These are phyloP conservation scores for Lingula anatina DNA, from an alignment of 2,888 invertebrate species.

Conservation along the genomic window DNA sequence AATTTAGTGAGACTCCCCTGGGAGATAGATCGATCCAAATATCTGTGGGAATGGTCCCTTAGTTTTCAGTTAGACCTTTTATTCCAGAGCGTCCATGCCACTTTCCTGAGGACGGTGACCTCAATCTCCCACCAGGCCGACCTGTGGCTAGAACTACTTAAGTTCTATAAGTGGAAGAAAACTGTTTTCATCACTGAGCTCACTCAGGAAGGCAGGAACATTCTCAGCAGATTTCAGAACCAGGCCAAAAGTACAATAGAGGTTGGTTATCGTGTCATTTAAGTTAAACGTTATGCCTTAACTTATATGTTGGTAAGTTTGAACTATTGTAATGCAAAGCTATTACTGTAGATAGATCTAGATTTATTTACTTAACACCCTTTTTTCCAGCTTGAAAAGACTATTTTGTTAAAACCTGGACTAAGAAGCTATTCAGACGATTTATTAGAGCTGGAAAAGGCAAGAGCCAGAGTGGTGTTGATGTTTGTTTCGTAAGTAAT, in stretches of 20 bases:
- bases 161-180: conserved; percentile 68
- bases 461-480: conserved; percentile 85
- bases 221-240: conserved; percentile 88
- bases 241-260: conserved; percentile 84
- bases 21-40: no score
- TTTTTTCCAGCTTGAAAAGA: conserved; percentile 71
- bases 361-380: no score
- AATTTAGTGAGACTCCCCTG: no score
- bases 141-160: conserved; percentile 92
- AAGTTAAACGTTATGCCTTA: not conserved
- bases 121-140: conserved; percentile 98
- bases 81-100: conserved; percentile 87
- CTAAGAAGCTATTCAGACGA: conserved; percentile 77
- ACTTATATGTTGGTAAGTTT: not conserved
- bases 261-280: not conserved
- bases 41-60: no score
- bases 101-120: conserved; percentile 92
- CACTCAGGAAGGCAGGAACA: conserved; percentile 89
- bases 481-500: conserved; percentile 83
- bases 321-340: not conserved
- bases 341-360: no score
- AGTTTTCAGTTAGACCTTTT: no score
- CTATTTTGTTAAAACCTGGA: conserved; percentile 89
- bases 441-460: conserved; percentile 73
- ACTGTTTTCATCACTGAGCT: conserved; percentile 92